These are phyloP conservation scores for Puma concolor DNA, from an alignment of 2,113 vertebrate genomes.

Conservation along the genomic window DNA sequence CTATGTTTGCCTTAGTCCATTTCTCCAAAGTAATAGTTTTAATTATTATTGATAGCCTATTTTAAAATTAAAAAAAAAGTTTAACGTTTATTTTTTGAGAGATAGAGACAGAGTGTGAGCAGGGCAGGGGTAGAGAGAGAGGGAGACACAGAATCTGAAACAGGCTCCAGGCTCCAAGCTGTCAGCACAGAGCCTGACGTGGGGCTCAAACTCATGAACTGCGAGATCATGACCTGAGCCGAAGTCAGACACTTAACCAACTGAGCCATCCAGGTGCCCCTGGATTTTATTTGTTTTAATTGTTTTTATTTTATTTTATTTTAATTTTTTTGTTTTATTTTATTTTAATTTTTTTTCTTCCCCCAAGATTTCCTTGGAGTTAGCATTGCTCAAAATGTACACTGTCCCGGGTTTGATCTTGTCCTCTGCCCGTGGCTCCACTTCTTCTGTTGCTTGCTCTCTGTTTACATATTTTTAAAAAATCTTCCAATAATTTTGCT, in stretches of 20 bases:
- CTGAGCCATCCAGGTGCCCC: too few species aligned
- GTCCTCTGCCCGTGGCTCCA: not conserved
- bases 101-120: too few species aligned
- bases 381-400: not conserved
- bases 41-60: not conserved
- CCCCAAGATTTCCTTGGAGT: not conserved
- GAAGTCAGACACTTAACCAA: too few species aligned
- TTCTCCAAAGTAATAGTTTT: constrained; percentile 54
- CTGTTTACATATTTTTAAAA: not conserved
- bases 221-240: too few species aligned
- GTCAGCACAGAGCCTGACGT: too few species aligned
- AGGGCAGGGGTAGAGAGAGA: too few species aligned
- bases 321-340: too few species aligned
- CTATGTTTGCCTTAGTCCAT: constrained; percentile 47
- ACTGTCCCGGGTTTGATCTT: not conserved
- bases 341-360: constrained; percentile 8
- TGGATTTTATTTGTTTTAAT: not conserved
- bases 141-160: too few species aligned
- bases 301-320: not conserved
- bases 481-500: constrained; percentile 31
- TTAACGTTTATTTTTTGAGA: too few species aligned
- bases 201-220: too few species aligned
- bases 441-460: constrained; percentile 14
- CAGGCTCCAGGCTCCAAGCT: too few species aligned
- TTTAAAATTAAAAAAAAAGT: not conserved